Conservation (phyloP, 2,797 vertebrate genomes). For the Petrocephalus sullivani region DNA sequence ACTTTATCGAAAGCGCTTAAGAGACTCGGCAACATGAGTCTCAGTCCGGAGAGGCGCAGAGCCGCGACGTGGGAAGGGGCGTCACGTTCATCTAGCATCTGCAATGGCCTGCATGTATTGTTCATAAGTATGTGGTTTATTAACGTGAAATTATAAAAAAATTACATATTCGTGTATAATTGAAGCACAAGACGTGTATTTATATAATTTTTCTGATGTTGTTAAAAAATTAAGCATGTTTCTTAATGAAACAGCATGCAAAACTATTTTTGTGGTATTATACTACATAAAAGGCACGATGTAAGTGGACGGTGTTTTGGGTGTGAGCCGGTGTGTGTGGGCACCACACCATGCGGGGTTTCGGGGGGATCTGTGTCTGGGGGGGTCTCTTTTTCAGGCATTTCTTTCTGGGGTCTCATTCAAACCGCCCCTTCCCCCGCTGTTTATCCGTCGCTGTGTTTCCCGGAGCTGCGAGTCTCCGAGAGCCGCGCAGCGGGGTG, state of each 20-base stretch:
- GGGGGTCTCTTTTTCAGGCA: background rate
- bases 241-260: background rate
- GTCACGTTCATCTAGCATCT: background rate
- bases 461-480: background rate
- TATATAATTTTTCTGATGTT: background rate
- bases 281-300: background rate
- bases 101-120: background rate
- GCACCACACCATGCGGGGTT: background rate
- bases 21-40: background rate
- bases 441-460: background rate
- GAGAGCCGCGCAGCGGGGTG: conserved; percentile 59
- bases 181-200: background rate
- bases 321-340: background rate
- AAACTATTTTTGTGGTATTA: background rate
- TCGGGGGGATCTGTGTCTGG: background rate
- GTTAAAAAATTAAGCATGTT: background rate
- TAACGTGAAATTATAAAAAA: background rate
- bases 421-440: background rate
- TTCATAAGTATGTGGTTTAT: background rate
- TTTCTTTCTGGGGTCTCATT: background rate
- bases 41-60: background rate
- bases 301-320: background rate
- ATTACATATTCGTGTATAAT: background rate
- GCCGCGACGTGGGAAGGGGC: background rate
- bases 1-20: background rate